These are phyloP conservation scores for Neogobius melanostomus DNA, from an alignment of 2,113 vertebrate genomes.

Conservation along the genomic window DNA sequence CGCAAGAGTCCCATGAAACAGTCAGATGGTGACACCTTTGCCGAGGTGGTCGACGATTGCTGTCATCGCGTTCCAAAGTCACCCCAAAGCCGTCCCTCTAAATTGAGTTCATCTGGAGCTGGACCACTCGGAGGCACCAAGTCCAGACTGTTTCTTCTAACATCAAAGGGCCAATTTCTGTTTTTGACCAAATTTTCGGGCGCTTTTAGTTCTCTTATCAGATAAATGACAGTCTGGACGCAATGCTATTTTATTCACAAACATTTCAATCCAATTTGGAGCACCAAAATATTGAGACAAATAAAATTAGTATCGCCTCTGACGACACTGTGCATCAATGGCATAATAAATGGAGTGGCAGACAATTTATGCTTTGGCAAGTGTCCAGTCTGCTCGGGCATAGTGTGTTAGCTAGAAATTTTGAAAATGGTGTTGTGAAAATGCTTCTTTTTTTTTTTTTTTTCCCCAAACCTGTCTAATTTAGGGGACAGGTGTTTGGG, in stretches of 20 bases:
- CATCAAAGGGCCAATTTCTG: conserved; percentile 70
- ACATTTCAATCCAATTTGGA: conserved; percentile 69
- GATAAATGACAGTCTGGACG: conserved; percentile 55
- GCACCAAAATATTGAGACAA: conserved; percentile 61
- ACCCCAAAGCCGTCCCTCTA: conserved; percentile 73
- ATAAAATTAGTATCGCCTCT: conserved; percentile 57
- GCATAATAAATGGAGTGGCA: conserved; percentile 49
- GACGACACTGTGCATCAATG: conserved; percentile 52
- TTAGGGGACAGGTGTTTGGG: conserved; percentile 77
- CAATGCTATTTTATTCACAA: conserved; percentile 65
- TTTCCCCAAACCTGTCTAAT: conserved; percentile 65
- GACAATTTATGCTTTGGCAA: conserved; percentile 53
- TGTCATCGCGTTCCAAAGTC: conserved; percentile 76
- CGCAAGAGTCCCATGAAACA: conserved; percentile 75
- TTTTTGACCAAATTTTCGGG: conserved; percentile 73
- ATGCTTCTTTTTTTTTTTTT: conserved; percentile 30
- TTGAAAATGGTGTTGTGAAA: conserved; percentile 59
- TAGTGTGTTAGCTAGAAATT: conserved; percentile 62
- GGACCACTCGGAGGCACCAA: conserved; percentile 66
- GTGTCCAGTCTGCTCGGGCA: conserved; percentile 48
- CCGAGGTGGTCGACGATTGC: conserved; percentile 73
- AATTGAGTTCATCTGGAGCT: conserved; percentile 75
- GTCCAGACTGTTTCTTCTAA: conserved; percentile 73
- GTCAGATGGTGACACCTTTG: conserved; percentile 79
- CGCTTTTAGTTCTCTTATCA: conserved; percentile 61